Conservation (phyloP, 1,140 invertebrate species). For the Diorhabda sublineata region DNA sequence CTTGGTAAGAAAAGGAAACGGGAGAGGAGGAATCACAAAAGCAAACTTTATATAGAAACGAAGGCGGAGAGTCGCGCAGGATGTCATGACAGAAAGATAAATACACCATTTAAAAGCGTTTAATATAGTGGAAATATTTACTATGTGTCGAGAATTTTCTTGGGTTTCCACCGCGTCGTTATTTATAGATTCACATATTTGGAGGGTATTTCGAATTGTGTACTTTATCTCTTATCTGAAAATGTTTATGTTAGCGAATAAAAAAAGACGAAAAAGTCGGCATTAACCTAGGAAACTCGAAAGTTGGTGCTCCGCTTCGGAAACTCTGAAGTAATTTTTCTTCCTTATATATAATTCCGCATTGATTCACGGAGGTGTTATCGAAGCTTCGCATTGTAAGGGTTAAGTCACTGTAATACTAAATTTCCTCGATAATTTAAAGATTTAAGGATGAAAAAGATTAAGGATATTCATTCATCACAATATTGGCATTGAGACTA, state of each 20-base stretch:
- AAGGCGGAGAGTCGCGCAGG: constrained; percentile 23
- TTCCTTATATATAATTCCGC: neutral
- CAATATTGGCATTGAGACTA: too few relatives aligned
- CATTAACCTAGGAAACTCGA: neutral
- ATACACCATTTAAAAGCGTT: constrained; percentile 29
- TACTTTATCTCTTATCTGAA: constrained; percentile 1
- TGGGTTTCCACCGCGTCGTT: constrained; percentile 16
- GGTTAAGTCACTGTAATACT: neutral
- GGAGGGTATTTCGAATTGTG: constrained; percentile 1
- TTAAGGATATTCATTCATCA: too few relatives aligned
- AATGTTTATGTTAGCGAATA: constrained; percentile 2
- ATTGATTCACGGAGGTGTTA: neutral
- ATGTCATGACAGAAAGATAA: constrained; percentile 31
- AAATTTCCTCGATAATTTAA: neutral
- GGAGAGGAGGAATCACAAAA: constrained; percentile 28
- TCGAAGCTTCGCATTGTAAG: neutral
- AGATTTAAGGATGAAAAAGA: too few relatives aligned
- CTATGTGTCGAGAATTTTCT: constrained; percentile 21
- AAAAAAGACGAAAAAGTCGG: neutral
- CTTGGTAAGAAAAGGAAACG: neutral
- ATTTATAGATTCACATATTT: constrained; percentile 23
- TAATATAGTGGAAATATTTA: constrained; percentile 30
- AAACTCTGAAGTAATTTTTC: neutral
- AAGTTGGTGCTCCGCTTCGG: neutral
- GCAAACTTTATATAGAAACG: constrained; percentile 31